Conservation (phyloP, 2,888 invertebrate genomes). For the Drosophila kuntzei region DNA sequence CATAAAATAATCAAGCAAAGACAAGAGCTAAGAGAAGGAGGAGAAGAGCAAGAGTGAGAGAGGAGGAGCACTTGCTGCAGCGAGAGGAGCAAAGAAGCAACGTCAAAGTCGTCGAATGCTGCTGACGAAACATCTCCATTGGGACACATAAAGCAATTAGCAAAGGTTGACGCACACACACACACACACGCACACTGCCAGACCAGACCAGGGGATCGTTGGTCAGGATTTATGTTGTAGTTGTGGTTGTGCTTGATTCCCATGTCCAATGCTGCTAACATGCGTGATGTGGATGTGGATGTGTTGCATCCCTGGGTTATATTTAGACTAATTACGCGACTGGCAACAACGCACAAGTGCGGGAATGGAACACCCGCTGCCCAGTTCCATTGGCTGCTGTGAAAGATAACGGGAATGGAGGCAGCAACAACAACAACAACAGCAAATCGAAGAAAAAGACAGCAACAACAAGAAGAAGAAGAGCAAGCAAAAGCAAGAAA, state of each 20-base stretch:
- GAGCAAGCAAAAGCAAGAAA: conserved; percentile 34
- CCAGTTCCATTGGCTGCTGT: conserved; percentile 44
- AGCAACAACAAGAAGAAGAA: conserved; percentile 35
- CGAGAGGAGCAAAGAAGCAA: conserved; percentile 6
- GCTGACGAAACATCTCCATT: conserved; percentile 78
- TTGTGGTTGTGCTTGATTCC: conserved; percentile 5
- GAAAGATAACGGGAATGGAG: conserved; percentile 62
- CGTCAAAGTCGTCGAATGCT: conserved; percentile 56
- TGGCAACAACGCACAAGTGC: conserved; percentile 31
- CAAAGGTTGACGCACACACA: conserved; percentile 64
- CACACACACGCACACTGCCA: conserved; percentile 34
- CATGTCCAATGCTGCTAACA: conserved; percentile 39
- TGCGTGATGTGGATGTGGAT: conserved; percentile 46
- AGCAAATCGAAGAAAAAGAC: conserved; percentile 25
- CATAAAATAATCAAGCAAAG: conserved; percentile 79
- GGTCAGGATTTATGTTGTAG: conserved; percentile 38
- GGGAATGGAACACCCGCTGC: conserved; percentile 46
- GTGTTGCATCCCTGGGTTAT: conserved; percentile 57
- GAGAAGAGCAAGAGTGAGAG: conserved; percentile 12
- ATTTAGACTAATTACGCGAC: conserved; percentile 67
- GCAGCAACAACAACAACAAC: conserved; percentile 34
- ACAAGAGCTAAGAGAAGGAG: conserved; percentile 27
- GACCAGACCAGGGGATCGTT: conserved; percentile 9
- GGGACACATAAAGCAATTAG: conserved; percentile 79
- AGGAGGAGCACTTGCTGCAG: conserved; percentile 15